Evolutionary conservation across 1,140 invertebrate species (phyloP), one percentile per base, ranked within the genome.

Genomic region (Propsilocerus akamusi): DNA sequence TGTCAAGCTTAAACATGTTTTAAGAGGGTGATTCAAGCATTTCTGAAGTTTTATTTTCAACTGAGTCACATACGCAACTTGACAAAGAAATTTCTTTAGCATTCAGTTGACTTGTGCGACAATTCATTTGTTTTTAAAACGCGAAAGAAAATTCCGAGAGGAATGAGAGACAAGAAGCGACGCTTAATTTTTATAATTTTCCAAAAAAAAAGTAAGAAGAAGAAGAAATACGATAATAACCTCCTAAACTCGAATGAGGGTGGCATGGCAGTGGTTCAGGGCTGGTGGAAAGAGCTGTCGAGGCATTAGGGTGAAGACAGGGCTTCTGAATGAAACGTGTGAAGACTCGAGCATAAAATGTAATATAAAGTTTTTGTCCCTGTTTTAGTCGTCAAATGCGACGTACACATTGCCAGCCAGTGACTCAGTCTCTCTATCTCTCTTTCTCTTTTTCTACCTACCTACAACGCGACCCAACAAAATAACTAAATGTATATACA

Each of bases 191-290:
- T 30, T 30, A n/a, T 30, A 30, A 30, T 30, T 30, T 30, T 30
- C 28, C 10, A 41, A 41, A 17, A 20, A 17, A 41, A 20, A 41
- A 41, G 17, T 14, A 41, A 41, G 34, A 41, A 20, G 34, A 41
- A 41, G 34, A 20, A 41, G 22, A 30, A 41, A 41, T 41, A 41
- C 34, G 34, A 41, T 41, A 41, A 41, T 41, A 41, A 41, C 34
- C 34, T 41, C 34, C 34, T 41, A 41, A 41, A 41, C 34, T 41
- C 34, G 22, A 41, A 41, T 41, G 34, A 20, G 34, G 34, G 34
- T 41, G 34, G 34, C 34, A 41, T 41, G 22, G 34, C 34, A 41
- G 34, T 20, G 34, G 22, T 7, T 3, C 10, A 30, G 28, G 17
- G 5, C 17, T 41, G 12, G 17, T 14, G n/a, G 14, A 41, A 20